Evolutionary conservation across 2,113 vertebrate species (phyloP).

Genomic region (Marmota monax): DNA sequence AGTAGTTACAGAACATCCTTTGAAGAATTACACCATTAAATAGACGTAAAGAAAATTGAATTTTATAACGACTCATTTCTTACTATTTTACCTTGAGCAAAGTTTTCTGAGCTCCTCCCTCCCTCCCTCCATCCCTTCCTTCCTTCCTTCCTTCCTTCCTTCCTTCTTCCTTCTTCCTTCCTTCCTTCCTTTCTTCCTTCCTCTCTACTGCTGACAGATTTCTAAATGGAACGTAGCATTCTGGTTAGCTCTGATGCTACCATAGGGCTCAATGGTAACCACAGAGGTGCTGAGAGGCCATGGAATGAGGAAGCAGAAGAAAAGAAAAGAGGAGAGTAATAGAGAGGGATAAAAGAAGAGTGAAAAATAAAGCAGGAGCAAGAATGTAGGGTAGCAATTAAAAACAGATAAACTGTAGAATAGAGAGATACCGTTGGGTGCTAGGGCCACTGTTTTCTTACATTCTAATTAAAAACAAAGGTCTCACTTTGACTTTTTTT

Average conservation of each 20-base stretch:
- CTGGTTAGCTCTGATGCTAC: not conserved
- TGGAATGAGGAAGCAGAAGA: not conserved
- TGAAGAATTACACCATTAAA: not conserved
- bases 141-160: rapidly evolving
- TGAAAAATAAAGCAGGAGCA: not conserved
- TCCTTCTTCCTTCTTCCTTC: not conserved
- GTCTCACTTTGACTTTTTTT: not conserved
- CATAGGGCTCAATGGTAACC: not conserved
- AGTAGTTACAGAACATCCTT: not conserved
- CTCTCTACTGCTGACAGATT: not conserved
- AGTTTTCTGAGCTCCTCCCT: not conserved
- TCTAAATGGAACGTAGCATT: not conserved
- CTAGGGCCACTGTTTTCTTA: not conserved
- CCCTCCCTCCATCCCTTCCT: not conserved
- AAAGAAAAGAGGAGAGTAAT: not conserved
- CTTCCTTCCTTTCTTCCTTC: no score
- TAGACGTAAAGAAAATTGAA: conserved; percentile 26
- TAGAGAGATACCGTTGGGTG: not conserved
- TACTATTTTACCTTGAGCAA: not conserved
- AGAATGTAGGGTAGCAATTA: not conserved
- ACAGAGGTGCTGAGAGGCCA: not conserved
- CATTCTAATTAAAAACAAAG: not conserved
- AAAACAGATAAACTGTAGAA: not conserved
- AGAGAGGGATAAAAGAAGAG: not conserved
- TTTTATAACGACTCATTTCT: not conserved